Percentiles rank a stretch among this genome's conserved stretches.
These are phyloP conservation scores for Hyles lineata DNA, from an alignment of 2,888 invertebrate genomes.

Conservation along the genomic window DNA sequence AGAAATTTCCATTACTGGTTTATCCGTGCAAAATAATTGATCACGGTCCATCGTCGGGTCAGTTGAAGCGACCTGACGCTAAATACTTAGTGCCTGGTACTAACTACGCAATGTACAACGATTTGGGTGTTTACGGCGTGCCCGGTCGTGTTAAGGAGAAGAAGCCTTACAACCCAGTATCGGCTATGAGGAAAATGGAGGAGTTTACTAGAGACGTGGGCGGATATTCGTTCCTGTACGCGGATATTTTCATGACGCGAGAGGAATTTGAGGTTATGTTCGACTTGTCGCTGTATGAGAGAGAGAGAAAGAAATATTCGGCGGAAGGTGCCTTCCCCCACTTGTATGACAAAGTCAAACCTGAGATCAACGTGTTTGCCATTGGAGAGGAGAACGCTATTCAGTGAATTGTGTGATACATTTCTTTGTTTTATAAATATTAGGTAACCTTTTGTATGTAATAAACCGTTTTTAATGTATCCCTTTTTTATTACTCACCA, in stretches of 20 bases:
- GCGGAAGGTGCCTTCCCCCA: slow-evolving; percentile 87
- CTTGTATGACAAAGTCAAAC: slow-evolving; percentile 87
- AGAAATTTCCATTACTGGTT: slow-evolving; percentile 88
- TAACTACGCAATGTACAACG: slow-evolving; percentile 89
- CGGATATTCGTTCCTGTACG: slow-evolving; percentile 88
- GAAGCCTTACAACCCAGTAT: slow-evolving; percentile 86
- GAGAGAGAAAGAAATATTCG: slow-evolving; percentile 84
- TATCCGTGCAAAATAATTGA: slow-evolving; percentile 88
- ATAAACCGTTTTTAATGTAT: too few species aligned
- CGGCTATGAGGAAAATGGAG: slow-evolving; percentile 88
- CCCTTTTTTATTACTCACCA: too few species aligned
- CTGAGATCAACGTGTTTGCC: slow-evolving; percentile 87
- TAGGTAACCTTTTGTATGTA: too few species aligned
- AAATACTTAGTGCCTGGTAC: slow-evolving; percentile 87
- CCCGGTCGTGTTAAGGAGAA: slow-evolving; percentile 86
- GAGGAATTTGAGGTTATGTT: slow-evolving; percentile 89
- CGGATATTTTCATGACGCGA: slow-evolving; percentile 88
- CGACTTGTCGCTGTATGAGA: slow-evolving; percentile 86
- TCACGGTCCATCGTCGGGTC: slow-evolving; percentile 85
- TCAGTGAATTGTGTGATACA: slow-evolving; percentile 34
- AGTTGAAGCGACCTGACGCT: slow-evolving; percentile 81
- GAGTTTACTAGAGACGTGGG: slow-evolving; percentile 88
- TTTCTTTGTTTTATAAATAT: background rate
- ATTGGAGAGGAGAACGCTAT: slow-evolving; percentile 75
- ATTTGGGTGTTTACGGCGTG: slow-evolving; percentile 89